These are phyloP conservation scores for Lysiphlebus fabarum DNA, from an alignment of 1,140 invertebrate genomes.

Conservation along the genomic window DNA sequence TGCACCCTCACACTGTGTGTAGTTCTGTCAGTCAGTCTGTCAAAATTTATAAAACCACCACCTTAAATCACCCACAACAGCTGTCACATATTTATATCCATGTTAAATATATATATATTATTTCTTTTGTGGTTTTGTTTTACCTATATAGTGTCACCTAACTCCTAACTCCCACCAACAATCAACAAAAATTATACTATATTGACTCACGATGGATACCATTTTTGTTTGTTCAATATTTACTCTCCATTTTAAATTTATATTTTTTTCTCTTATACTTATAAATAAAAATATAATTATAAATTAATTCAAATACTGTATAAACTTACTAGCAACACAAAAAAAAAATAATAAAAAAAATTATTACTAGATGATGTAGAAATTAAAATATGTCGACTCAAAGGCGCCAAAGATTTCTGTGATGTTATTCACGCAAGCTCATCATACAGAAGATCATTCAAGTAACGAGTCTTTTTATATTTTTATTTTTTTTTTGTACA, in stretches of 20 bases:
- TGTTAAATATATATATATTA: background rate
- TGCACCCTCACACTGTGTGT: slow-evolving; percentile 45
- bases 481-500: slow-evolving; percentile 29
- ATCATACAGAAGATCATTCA: slow-evolving; percentile 14
- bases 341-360: no score
- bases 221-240: no score
- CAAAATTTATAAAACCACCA: slow-evolving; percentile 6
- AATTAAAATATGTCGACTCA: slow-evolving; percentile 28
- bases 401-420: slow-evolving; percentile 25
- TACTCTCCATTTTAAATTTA: no score
- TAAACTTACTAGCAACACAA: no score
- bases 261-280: no score
- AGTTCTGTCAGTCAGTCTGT: slow-evolving; percentile 18
- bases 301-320: no score
- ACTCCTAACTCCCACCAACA: no score
- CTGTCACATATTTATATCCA: slow-evolving; percentile 7
- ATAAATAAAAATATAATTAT: no score
- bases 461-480: slow-evolving; percentile 32
- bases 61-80: background rate
- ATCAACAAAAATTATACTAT: no score
- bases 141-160: no score
- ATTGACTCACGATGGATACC: no score
- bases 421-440: slow-evolving; percentile 4
- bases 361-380: slow-evolving; percentile 6
- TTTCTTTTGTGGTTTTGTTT: background rate